Conservation (phyloP, 2,113 vertebrate species). For the Petroica traversi region DNA sequence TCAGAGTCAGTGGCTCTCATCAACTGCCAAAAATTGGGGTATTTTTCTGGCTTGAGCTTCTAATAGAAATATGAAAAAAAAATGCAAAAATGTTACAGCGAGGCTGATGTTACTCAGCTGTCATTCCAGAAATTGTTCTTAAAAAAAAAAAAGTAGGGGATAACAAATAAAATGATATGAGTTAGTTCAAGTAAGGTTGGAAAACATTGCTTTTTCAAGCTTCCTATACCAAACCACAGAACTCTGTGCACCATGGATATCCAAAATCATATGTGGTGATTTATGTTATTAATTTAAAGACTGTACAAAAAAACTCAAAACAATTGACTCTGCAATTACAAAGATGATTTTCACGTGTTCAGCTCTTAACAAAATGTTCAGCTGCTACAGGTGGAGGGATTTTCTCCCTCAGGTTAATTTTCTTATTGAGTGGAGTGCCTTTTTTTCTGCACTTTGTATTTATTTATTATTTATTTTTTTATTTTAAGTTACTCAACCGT, state of each 20-base stretch:
- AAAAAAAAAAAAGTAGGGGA: neutral
- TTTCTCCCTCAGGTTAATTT: neutral
- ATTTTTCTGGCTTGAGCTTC: constrained; percentile 48
- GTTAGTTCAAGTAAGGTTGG: neutral
- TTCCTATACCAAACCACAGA: neutral
- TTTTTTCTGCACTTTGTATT: accelerated
- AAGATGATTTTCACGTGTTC: neutral
- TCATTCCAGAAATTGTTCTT: neutral
- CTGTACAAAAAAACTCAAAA: neutral
- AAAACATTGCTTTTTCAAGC: neutral
- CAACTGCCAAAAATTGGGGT: constrained; percentile 54
- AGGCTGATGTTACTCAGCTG: neutral
- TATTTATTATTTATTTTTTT: neutral
- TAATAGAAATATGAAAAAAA: constrained; percentile 43
- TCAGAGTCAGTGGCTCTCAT: constrained; percentile 48
- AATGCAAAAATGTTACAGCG: constrained; percentile 20
- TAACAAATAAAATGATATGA: neutral
- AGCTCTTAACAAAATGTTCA: neutral
- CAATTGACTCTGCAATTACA: neutral
- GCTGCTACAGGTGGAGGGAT: neutral
- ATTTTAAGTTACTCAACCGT: neutral
- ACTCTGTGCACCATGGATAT: neutral
- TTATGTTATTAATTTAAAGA: neutral
- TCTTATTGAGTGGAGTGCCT: neutral
- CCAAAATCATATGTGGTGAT: neutral